These are phyloP conservation scores for Sisyra terminalis DNA, from an alignment of 2,888 invertebrate species.

Conservation along the genomic window DNA sequence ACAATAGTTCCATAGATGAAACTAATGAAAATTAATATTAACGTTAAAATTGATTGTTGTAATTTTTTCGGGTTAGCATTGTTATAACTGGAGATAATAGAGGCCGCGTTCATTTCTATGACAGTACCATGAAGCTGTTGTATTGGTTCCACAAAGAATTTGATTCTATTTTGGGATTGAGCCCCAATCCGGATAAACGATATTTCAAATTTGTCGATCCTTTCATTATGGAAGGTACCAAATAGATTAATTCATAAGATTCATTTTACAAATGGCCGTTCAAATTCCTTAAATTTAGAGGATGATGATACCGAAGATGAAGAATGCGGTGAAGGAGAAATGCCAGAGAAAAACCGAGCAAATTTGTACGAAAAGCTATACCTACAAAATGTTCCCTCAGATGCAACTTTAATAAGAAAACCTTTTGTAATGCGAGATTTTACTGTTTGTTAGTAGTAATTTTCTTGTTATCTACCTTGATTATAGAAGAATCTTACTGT, in stretches of 20 bases:
- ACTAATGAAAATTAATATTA: no score
- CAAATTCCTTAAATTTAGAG: background rate
- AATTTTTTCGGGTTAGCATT: conserved; percentile 22
- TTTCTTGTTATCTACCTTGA: background rate
- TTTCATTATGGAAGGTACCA: background rate
- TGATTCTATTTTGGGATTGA: conserved; percentile 30
- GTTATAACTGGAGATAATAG: conserved; percentile 34
- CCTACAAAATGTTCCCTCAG: conserved; percentile 25
- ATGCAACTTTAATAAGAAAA: conserved; percentile 29
- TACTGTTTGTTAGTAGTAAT: conserved; percentile 32
- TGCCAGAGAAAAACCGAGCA: background rate
- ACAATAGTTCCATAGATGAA: no score
- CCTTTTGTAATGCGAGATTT: conserved; percentile 38
- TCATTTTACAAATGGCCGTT: background rate
- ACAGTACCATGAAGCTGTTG: conserved; percentile 34
- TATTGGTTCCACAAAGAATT: conserved; percentile 36
- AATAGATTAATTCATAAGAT: background rate
- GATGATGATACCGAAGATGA: background rate
- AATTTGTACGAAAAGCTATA: conserved; percentile 19
- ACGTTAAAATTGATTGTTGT: no score
- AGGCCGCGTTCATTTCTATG: conserved; percentile 42
- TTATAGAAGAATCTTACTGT: background rate
- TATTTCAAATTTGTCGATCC: no score
- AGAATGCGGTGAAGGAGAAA: background rate
- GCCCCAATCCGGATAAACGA: conserved; percentile 27